These are phyloP conservation scores for Manis javanica DNA, from an alignment of 2,797 vertebrate species.

Conservation along the genomic window DNA sequence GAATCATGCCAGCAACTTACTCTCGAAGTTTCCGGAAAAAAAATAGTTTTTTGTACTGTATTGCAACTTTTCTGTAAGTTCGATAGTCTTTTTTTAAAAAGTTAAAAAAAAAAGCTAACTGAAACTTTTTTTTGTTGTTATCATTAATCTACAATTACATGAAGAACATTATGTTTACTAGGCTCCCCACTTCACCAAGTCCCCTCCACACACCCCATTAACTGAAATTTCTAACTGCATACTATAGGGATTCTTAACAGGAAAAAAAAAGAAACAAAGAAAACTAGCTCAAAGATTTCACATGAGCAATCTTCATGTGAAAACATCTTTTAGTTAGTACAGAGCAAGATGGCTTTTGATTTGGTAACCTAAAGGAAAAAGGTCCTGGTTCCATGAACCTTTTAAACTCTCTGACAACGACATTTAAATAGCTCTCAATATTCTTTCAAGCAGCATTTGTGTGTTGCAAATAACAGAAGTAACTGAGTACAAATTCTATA, in stretches of 20 bases:
- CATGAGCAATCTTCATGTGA: constrained; percentile 65
- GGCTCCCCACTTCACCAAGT: no score
- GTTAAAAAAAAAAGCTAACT: constrained; percentile 47
- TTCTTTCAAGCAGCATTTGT: constrained; percentile 9
- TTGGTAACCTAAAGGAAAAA: constrained; percentile 63
- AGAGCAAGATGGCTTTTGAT: constrained; percentile 50
- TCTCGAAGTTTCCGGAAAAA: constrained; percentile 59
- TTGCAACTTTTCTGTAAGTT: constrained; percentile 72
- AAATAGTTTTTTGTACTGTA: constrained; percentile 35
- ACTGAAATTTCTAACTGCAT: constrained; percentile 71
- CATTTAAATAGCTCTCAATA: constrained; percentile 64
- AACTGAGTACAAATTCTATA: constrained; percentile 9
- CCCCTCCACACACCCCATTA: no score
- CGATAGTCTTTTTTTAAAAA: constrained; percentile 16
- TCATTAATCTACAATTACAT: no score
- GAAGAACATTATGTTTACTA: no score
- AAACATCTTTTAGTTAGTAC: constrained; percentile 64
- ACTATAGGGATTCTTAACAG: constrained; percentile 66
- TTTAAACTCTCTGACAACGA: constrained; percentile 44
- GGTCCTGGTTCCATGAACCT: not conserved
- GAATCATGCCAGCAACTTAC: constrained; percentile 60
- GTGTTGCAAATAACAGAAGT: constrained; percentile 29
- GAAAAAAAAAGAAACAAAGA: constrained; percentile 43
- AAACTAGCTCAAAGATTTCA: constrained; percentile 70
- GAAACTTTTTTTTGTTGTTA: no score